Base-by-base conservation (phyloP, 2,888 invertebrate genomes). In the Polyommatus icarus region DNA sequence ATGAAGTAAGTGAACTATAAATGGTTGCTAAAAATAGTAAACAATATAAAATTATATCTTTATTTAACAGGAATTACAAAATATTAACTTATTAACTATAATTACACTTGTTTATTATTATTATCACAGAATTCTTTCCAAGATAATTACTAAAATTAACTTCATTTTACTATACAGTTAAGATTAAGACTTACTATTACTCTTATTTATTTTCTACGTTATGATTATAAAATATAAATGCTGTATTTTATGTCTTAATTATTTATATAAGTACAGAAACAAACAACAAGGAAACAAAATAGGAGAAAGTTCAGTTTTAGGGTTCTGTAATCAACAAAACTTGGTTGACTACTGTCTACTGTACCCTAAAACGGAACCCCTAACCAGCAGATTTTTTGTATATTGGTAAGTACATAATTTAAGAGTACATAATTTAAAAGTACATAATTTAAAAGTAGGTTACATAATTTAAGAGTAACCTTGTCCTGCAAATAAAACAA, bases 51-150 rank as follows among this genome's bases (percentile, higher is more conserved):
- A 59, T 59, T 20, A 59, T n/a, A 10, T 61, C 20, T 61, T 61
- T 61, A 61, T 24, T 20, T 24, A 24, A 8, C 61, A 24, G 20
- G 8, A 61, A 61, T 20, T 61, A 61, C 61, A 61, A 61, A 24
- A 24, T 61, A 61, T 61, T 24, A 20, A 20, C 24, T 10, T 61
- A 61, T 4, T 24, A 24, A 61, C 20, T 59, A 59, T 59, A 20
- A 59, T 20, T 59, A 59, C 24, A 61, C 24, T 24, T 36, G 18
- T 71, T 71, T 10, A 71, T 71, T 32, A 71, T 71, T 71, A 71
- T 71, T 36, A 71, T 71, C 71, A 71, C 71, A 71, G 71, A 71
- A 71, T 36, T 71, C 24, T 24, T 61, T 61, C 61, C 61, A 61
- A 61, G 61, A 61, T 24, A 61, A 61, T 24, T 24, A 10, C 8